These are phyloP conservation scores for Pseudochirops corinnae DNA, from an alignment of 2,797 vertebrate species.

Conservation along the genomic window DNA sequence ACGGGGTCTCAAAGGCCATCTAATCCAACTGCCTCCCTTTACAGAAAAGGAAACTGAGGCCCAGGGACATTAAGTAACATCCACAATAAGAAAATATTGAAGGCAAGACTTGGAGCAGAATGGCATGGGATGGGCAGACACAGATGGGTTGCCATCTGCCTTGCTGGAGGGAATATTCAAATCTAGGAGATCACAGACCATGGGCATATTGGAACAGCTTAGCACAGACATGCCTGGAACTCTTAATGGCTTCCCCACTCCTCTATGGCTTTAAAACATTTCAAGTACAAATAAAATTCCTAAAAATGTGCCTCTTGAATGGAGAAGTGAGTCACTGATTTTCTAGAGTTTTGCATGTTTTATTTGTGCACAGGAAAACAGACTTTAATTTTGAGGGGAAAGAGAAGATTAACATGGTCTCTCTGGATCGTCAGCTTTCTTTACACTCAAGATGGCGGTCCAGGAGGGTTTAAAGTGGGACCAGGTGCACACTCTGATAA, in stretches of 20 bases:
- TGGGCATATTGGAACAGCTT: not conserved
- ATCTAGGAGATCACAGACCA: not conserved
- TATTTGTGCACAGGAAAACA: constrained; percentile 49
- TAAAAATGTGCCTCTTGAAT: constrained; percentile 22
- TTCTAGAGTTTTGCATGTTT: constrained; percentile 9
- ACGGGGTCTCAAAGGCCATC: not conserved
- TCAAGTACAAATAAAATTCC: constrained; percentile 37
- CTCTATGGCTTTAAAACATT: not conserved
- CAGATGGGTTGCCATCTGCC: not conserved
- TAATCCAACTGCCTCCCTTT: not conserved
- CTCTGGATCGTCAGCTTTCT: not conserved
- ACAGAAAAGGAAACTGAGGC: not conserved
- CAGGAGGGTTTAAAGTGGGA: not conserved
- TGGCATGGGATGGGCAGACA: not conserved
- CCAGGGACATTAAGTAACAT: not conserved
- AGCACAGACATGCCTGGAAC: not conserved
- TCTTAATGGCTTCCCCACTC: not conserved
- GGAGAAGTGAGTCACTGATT: not conserved
- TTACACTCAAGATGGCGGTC: not conserved
- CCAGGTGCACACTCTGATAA: not conserved
- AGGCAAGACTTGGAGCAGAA: not conserved
- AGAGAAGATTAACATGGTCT: constrained; percentile 12
- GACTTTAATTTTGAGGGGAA: not conserved
- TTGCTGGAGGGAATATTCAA: not conserved
- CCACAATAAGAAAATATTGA: not conserved